Conservation (phyloP, 2,797 vertebrate species). For the Ispidina lecontei region DNA sequence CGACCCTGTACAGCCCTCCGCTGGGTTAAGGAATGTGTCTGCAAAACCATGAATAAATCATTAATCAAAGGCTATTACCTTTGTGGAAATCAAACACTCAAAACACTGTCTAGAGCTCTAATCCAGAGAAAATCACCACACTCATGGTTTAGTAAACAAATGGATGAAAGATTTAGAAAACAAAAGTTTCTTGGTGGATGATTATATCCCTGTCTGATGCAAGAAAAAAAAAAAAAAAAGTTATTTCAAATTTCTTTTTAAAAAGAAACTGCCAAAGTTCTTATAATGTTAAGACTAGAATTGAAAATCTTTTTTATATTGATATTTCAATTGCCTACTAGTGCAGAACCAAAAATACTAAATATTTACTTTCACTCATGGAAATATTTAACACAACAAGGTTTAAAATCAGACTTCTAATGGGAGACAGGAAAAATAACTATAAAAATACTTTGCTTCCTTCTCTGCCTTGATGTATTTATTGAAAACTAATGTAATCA, state of each 20-base stretch:
- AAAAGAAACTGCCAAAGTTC: background rate
- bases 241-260: background rate
- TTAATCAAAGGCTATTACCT: slow-evolving; percentile 22
- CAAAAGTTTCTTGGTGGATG: background rate
- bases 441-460: background rate
- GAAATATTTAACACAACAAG: background rate
- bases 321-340: background rate
- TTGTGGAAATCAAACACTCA: slow-evolving; percentile 10
- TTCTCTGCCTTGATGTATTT: background rate
- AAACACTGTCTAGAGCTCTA: background rate
- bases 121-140: background rate
- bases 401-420: background rate
- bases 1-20: slow-evolving; percentile 97
- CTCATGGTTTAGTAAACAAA: background rate
- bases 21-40: slow-evolving; percentile 99
- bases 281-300: background rate
- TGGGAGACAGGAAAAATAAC: background rate
- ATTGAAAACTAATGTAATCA: background rate
- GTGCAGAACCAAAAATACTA: background rate
- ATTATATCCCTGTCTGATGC: background rate
- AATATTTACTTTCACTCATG: background rate
- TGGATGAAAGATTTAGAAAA: background rate
- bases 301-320: background rate
- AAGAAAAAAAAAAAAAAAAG: background rate
- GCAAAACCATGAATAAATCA: slow-evolving; percentile 59